Evolutionary conservation across 2,797 vertebrate species (phyloP).

Genomic region (Selene dorsalis): DNA sequence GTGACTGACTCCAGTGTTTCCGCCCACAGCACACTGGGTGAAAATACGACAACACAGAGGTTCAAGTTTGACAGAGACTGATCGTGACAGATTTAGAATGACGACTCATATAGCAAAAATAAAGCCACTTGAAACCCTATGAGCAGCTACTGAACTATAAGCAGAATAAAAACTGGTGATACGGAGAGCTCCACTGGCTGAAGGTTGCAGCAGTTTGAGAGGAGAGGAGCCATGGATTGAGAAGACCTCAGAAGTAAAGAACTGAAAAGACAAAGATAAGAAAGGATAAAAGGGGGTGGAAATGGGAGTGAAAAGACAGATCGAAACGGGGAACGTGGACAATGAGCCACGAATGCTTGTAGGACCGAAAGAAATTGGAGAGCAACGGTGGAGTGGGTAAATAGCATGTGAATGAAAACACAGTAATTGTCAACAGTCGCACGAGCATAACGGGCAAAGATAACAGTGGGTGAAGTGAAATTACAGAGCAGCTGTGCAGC

Average conservation of each 20-base stretch:
- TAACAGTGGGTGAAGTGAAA: conserved; percentile 29
- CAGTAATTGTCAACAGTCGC: conserved; percentile 35
- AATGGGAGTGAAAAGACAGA: neutral
- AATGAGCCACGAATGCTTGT: conserved; percentile 4
- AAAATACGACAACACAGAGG: conserved; percentile 19
- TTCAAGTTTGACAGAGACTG: conserved; percentile 19
- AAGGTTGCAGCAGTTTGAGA: neutral
- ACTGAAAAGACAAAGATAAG: neutral
- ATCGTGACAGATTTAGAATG: conserved; percentile 11
- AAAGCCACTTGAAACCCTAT: neutral
- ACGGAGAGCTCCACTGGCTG: neutral
- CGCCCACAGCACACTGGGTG: conserved; percentile 22
- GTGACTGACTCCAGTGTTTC: conserved; percentile 29
- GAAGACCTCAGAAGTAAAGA: neutral
- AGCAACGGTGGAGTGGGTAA: conserved; percentile 1
- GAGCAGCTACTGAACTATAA: neutral
- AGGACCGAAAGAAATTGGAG: conserved; percentile 25
- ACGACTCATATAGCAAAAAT: neutral
- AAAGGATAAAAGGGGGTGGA: neutral
- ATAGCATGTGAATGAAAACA: conserved; percentile 19
- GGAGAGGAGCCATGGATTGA: neutral
- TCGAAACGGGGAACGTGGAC: neutral
- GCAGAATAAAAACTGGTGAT: neutral
- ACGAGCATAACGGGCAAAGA: conserved; percentile 19
- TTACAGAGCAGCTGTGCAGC: conserved; percentile 23